Conservation (phyloP, 2,113 vertebrate species). For the Phoxinus phoxinus region DNA sequence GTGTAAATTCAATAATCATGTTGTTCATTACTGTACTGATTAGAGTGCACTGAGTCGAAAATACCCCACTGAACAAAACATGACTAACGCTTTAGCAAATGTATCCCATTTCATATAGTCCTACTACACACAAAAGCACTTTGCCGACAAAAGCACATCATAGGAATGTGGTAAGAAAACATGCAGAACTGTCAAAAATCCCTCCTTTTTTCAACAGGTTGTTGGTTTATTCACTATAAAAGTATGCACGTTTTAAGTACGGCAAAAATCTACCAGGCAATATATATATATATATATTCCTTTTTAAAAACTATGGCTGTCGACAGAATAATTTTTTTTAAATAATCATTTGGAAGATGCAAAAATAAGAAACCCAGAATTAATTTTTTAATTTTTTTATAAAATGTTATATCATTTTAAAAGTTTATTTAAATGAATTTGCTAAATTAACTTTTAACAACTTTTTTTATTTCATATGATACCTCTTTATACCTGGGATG, state of each 20-base stretch:
- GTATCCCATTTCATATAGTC: background rate
- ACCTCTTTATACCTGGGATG: background rate
- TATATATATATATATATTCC: no score
- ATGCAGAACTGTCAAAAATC: background rate
- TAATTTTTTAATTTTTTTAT: no score
- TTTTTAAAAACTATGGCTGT: no score
- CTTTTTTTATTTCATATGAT: background rate
- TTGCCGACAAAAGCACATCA: background rate
- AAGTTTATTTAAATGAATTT: background rate
- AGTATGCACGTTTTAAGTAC: no score
- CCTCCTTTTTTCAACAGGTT: no score
- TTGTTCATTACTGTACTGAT: constrained; percentile 19
- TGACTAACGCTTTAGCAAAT: background rate
- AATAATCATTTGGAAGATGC: background rate
- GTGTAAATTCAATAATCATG: constrained; percentile 31
- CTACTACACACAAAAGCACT: background rate
- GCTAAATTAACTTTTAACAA: background rate
- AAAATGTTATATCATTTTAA: background rate
- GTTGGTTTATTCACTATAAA: no score
- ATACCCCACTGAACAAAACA: background rate
- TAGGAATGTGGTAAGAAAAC: background rate
- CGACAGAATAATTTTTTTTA: background rate
- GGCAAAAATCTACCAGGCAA: no score
- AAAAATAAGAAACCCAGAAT: background rate
- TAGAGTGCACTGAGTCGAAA: background rate